These are phyloP conservation scores for Ptiloglossa arizonensis DNA, from an alignment of 1,140 invertebrate species.

Conservation along the genomic window DNA sequence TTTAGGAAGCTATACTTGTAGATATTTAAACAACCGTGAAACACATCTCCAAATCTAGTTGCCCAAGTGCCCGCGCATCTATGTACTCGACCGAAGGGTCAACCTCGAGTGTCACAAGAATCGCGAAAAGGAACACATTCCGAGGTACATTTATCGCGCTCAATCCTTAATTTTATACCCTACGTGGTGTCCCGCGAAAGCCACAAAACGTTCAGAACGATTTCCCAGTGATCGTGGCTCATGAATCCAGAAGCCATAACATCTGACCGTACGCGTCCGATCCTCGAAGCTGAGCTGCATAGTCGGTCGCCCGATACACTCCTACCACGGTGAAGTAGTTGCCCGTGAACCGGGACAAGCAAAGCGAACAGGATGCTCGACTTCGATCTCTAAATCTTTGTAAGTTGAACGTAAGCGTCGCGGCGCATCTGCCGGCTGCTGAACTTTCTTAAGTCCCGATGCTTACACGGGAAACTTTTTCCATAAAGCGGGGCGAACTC, in stretches of 20 bases:
- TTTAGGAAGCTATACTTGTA: no score
- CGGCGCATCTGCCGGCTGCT: constrained; percentile 41
- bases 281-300: not conserved
- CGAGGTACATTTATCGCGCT: not conserved
- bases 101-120: not conserved
- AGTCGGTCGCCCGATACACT: no score
- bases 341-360: not conserved
- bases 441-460: constrained; percentile 43
- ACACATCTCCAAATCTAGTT: no score
- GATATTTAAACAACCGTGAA: no score
- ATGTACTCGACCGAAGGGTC: no score
- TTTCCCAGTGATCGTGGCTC: not conserved
- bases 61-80: no score
- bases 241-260: not conserved
- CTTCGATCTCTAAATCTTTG: constrained; percentile 54
- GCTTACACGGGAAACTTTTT: constrained; percentile 39
- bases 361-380: no score
- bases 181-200: no score
- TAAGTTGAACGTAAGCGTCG: constrained; percentile 47
- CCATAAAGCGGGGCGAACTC: constrained; percentile 28
- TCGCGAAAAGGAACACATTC: not conserved
- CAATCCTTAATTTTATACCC: constrained; percentile 1
- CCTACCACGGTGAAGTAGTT: not conserved
- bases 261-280: not conserved
- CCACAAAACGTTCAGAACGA: not conserved